A percentile compares a stretch with the other conserved stretches of the same genome.
phyloP scores from a whole-genome alignment of 2,113 vertebrate species.

The Acinonyx jubatus region DNA sequence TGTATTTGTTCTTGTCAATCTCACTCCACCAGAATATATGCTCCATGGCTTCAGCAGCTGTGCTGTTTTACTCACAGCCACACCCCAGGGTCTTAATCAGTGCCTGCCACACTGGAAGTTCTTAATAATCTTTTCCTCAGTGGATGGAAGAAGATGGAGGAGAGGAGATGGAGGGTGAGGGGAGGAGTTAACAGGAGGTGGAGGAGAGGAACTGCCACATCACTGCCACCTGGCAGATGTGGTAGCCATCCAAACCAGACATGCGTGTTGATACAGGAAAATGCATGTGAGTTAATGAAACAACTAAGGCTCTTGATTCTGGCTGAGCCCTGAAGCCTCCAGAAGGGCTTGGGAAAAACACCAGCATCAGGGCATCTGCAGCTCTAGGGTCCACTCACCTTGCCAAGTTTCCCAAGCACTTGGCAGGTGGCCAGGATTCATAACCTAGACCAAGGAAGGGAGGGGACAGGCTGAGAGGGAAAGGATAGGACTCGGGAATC shows the following conservation, averaged over 20 bases:
- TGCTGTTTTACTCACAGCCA: not conserved
- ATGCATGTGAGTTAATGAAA: rapidly evolving
- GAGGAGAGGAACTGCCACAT: rapidly evolving
- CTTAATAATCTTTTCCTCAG: not conserved
- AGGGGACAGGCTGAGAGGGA: not conserved
- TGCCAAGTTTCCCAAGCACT: not conserved
- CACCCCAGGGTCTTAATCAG: not conserved
- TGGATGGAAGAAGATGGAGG: not conserved
- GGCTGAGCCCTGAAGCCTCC: not conserved
- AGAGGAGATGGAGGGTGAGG: not conserved
- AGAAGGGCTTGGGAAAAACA: not conserved
- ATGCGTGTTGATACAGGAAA: too few relatives aligned
- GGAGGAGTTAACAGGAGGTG: too few relatives aligned
- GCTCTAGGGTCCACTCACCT: too few relatives aligned
- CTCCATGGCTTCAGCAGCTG: not conserved
- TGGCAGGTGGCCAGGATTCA: not conserved
- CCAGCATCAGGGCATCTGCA: not conserved
- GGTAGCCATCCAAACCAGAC: not conserved
- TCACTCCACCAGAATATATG: not conserved
- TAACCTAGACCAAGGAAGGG: not conserved
- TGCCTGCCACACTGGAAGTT: not conserved
- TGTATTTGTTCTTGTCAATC: not conserved
- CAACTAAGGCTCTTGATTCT: not conserved
- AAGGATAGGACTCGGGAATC: not conserved
- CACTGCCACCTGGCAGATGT: too few relatives aligned